These are phyloP conservation scores for Nomada ferruginata DNA, from an alignment of 2,888 invertebrate species.

Conservation along the genomic window DNA sequence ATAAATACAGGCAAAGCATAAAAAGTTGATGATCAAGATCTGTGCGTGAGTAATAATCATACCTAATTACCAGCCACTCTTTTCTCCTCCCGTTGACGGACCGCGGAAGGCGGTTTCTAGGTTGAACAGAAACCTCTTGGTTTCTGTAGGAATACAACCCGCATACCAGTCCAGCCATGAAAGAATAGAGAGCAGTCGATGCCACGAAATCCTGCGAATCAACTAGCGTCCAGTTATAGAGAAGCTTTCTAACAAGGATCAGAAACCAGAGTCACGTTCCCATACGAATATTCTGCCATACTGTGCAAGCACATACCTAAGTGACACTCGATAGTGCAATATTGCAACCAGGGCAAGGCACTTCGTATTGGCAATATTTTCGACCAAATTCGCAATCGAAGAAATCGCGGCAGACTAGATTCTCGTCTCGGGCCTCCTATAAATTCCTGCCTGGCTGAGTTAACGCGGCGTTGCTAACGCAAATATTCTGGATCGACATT, in stretches of 20 bases:
- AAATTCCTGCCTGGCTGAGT: not conserved
- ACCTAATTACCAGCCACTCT: conserved; percentile 48
- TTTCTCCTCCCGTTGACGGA: conserved; percentile 35
- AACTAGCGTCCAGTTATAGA: conserved; percentile 3
- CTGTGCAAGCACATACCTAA: too few species aligned
- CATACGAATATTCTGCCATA: not conserved
- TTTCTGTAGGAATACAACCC: conserved; percentile 73
- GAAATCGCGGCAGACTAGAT: not conserved
- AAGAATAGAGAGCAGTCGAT: conserved; percentile 77
- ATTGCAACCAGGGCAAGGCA: too few species aligned
- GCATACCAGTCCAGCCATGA: conserved; percentile 80
- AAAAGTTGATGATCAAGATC: conserved; percentile 31
- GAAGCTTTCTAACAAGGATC: conserved; percentile 32
- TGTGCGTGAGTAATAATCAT: conserved; percentile 72
- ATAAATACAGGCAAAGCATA: not conserved
- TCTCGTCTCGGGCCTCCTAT: not conserved
- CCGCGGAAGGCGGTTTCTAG: conserved; percentile 80
- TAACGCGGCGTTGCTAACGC: not conserved
- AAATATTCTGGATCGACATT: not conserved
- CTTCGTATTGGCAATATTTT: too few species aligned
- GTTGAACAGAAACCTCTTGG: conserved; percentile 78
- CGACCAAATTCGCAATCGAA: not conserved
- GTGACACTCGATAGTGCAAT: too few species aligned
- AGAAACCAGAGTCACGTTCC: too few species aligned
- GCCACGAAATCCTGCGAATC: conserved; percentile 54